Evolutionary conservation across 2,888 invertebrate genomes (phyloP), one percentile per base, ranked within the genome.

Genomic region (Polia nebulosa): DNA sequence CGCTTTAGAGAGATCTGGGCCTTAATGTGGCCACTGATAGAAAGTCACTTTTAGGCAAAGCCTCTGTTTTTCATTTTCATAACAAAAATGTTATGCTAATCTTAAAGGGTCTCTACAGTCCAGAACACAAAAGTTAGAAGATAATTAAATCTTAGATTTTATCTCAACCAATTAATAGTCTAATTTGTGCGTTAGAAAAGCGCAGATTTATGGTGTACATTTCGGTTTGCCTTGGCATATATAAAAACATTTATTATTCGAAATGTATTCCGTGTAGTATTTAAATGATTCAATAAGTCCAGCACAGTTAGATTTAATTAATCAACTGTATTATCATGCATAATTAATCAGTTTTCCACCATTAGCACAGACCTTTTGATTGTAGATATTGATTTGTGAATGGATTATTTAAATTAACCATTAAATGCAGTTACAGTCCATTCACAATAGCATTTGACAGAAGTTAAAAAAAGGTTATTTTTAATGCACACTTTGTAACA

Each of bases 271-370:
- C 22, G 65, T 41, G 39, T 73, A 59, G 36, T 49, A 72, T 52
- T 66, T 44, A 32, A 63, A 76, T 72, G 15, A 55, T 47, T 73
- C 41, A 62, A 45, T 49, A 59, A 52, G 36, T 62, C 44, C 25
- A 27, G 4, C 44, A 8, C 22, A 52, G 32, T n/a, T 59, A 8
- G 29, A 51, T 59, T 62, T 78, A 58, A 78, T 73, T 62, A 62
- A 74, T 63, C 22, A 52, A 60, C 25, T 52, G 20, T 36, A 15
- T 78, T 78, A 78, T 76, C 62, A 17, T 56, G 58, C 8, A 60
- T 78, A 78, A 60, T 73, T 73, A 44, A 78, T 62, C 36, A 59
- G 62, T 78, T 76, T 76, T 83, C 56, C 62, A 78, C 36, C 9
- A 66, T 56, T 45, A 51, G 11, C 55, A 15, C 3, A 27, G 36